phyloP scores from a whole-genome alignment of 2,113 vertebrate genomes.

The Melozone crissalis region DNA sequence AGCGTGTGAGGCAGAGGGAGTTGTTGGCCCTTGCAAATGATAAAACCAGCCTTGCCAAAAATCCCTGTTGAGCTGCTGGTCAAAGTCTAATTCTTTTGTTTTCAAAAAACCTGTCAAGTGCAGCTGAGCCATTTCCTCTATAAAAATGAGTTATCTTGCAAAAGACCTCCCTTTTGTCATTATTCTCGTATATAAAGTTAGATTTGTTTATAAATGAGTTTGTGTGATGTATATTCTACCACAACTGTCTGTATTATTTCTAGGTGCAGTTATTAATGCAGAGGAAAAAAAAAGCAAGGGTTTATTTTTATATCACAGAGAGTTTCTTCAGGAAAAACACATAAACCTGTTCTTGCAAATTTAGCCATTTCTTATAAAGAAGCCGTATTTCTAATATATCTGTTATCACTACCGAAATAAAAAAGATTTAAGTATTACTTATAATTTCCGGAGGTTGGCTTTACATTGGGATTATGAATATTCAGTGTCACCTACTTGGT shows the following conservation, averaged over 20 bases:
- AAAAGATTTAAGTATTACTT: conserved; percentile 8
- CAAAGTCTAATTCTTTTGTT: conserved; percentile 30
- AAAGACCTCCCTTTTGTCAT: conserved; percentile 11
- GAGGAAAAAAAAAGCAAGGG: not conserved
- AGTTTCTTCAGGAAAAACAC: not conserved
- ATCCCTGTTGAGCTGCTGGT: conserved; percentile 19
- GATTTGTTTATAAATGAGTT: conserved; percentile 32
- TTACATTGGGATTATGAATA: not conserved
- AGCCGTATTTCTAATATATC: not conserved
- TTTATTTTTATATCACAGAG: conserved; percentile 3
- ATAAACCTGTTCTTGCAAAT: not conserved
- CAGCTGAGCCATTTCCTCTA: not conserved
- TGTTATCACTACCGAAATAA: not conserved
- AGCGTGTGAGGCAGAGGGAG: not conserved
- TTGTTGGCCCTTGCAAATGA: not conserved
- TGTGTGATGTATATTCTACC: not conserved
- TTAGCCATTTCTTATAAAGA: not conserved
- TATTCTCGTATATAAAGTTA: conserved; percentile 7
- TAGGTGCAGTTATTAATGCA: conserved; percentile 3
- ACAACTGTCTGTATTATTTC: conserved; percentile 19
- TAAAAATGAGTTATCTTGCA: conserved; percentile 33
- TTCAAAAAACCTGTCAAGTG: conserved; percentile 15
- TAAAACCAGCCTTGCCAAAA: conserved; percentile 12
- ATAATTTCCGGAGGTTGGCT: not conserved
- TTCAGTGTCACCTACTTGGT: not conserved